Evolutionary conservation across 2,888 invertebrate species (phyloP).

Genomic region (Hyposoter dolosus): DNA sequence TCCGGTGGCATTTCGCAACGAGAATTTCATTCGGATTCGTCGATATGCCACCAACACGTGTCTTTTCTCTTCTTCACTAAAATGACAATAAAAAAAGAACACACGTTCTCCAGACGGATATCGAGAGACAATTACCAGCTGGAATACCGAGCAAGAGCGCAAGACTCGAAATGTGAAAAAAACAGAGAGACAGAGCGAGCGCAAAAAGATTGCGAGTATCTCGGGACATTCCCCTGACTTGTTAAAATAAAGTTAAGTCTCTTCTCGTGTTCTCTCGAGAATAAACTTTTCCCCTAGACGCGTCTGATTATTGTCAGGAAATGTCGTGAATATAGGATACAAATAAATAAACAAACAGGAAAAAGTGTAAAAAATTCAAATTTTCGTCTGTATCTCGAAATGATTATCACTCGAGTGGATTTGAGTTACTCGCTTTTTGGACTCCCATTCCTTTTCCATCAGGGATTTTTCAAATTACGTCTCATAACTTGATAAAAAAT

Average conservation of each 20-base stretch:
- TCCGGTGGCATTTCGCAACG: neutral
- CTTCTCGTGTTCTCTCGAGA: slow-evolving; percentile 39
- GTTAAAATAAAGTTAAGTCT: slow-evolving; percentile 62
- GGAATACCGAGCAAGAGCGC: slow-evolving; percentile 18
- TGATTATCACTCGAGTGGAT: neutral
- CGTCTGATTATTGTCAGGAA: slow-evolving; percentile 51
- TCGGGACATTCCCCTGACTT: slow-evolving; percentile 53
- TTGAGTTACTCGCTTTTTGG: neutral
- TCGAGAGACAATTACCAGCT: slow-evolving; percentile 58
- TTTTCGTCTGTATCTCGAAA: neutral
- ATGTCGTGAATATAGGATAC: slow-evolving; percentile 16
- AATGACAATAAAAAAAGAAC: slow-evolving; percentile 7
- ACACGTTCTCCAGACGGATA: slow-evolving; percentile 38
- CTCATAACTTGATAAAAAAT: neutral
- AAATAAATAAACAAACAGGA: slow-evolving; percentile 15
- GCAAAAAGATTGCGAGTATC: slow-evolving; percentile 47
- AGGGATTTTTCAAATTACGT: neutral
- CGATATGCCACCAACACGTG: slow-evolving; percentile 12
- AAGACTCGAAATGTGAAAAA: slow-evolving; percentile 11
- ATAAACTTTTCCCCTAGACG: slow-evolving; percentile 37
- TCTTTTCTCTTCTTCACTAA: slow-evolving; percentile 4
- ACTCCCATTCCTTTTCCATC: neutral
- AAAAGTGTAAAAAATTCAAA: slow-evolving; percentile 12
- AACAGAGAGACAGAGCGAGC: slow-evolving; percentile 15
- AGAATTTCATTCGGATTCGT: neutral